Conservation (phyloP, 2,113 vertebrate genomes). For the Sisor rabdophorus region DNA sequence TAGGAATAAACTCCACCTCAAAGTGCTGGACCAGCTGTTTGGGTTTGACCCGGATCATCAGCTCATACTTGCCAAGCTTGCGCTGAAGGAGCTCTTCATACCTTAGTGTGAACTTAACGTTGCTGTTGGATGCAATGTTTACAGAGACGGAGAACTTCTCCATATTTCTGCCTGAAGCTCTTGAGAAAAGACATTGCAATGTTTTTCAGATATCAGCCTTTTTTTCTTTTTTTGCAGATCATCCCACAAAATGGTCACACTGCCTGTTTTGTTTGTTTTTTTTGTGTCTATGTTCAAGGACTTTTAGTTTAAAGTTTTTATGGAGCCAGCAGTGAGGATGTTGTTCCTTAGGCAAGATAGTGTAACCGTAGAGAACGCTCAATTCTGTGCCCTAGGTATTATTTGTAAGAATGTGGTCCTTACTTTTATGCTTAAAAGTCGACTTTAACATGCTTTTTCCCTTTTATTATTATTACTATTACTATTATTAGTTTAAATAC, state of each 20-base stretch:
- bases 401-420: too few relatives aligned
- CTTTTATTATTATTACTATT: neutral
- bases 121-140: slow-evolving; percentile 76
- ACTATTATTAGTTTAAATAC: slow-evolving; percentile 32
- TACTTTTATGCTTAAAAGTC: too few relatives aligned
- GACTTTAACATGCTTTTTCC: too few relatives aligned
- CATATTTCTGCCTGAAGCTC: slow-evolving; percentile 86
- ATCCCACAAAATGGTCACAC: too few relatives aligned
- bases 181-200: slow-evolving; percentile 51
- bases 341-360: too few relatives aligned
- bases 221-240: neutral
- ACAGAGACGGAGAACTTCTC: slow-evolving; percentile 88
- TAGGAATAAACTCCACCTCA: slow-evolving; percentile 57
- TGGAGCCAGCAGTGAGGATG: too few relatives aligned
- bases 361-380: too few relatives aligned
- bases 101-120: slow-evolving; percentile 78
- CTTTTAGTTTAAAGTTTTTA: too few relatives aligned
- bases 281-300: too few relatives aligned
- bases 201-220: neutral
- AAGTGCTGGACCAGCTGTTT: slow-evolving; percentile 80
- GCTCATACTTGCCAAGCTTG: slow-evolving; percentile 78
- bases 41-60: slow-evolving; percentile 83
- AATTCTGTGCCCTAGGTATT: too few relatives aligned
- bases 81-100: slow-evolving; percentile 90
- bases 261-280: too few relatives aligned